Evolutionary conservation across 2,113 vertebrate species (phyloP).

Genomic region (Salvelinus fontinalis): DNA sequence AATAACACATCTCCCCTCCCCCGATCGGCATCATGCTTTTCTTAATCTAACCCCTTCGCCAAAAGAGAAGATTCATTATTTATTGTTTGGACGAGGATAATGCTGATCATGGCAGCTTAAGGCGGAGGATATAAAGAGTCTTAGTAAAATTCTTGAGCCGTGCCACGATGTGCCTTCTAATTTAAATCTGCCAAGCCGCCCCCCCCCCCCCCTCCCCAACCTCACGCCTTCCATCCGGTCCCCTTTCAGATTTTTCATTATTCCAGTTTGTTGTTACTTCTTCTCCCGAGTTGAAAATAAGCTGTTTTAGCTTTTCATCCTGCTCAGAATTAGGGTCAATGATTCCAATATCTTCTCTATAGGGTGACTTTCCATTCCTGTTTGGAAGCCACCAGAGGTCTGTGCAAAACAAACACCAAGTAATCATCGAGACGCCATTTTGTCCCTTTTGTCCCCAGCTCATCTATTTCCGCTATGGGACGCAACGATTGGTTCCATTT

Average conservation of each 20-base stretch:
- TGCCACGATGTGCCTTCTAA: constrained; percentile 61
- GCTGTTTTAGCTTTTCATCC: not conserved
- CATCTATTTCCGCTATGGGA: too few relatives aligned
- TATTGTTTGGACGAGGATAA: constrained; percentile 80
- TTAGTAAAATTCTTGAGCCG: constrained; percentile 75
- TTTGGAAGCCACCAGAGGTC: not conserved
- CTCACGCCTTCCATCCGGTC: constrained; percentile 11
- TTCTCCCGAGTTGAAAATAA: constrained; percentile 15
- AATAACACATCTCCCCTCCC: constrained; percentile 66
- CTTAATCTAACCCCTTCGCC: constrained; percentile 48
- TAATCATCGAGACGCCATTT: not conserved
- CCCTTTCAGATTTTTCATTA: not conserved
- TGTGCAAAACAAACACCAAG: not conserved
- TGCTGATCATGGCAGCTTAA: constrained; percentile 72
- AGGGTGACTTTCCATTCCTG: not conserved
- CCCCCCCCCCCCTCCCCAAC: not conserved
- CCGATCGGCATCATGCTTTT: constrained; percentile 51
- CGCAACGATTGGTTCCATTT: not conserved
- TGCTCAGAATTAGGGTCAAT: not conserved
- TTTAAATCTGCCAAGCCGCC: constrained; percentile 50
- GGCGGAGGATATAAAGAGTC: constrained; percentile 71
- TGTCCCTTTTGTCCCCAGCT: not conserved
- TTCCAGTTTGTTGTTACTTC: constrained; percentile 27
- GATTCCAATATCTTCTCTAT: not conserved
- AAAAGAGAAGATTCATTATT: constrained; percentile 76